Conservation (phyloP, 2,797 vertebrate species). For the Scyliorhinus canicula region DNA sequence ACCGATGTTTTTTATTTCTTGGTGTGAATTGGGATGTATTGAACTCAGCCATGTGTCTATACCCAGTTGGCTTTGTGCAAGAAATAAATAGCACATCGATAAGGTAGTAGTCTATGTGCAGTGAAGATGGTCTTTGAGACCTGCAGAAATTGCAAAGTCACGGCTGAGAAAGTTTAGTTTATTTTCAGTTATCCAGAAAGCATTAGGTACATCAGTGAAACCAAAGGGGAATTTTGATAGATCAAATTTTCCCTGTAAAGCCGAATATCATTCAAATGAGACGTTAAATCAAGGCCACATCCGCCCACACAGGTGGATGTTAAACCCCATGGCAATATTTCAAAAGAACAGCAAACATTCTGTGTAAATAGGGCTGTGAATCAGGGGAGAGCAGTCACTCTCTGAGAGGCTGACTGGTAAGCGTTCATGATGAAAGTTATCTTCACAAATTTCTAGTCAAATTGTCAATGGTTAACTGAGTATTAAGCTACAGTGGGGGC, state of each 20-base stretch:
- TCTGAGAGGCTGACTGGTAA: not conserved
- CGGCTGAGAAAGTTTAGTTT: not conserved
- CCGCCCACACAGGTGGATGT: not conserved
- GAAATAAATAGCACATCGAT: not conserved
- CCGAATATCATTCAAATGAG: not conserved
- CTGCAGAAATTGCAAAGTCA: not conserved
- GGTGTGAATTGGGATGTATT: not conserved
- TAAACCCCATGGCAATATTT: not conserved
- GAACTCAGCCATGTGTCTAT: not conserved
- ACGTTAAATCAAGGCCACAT: not conserved
- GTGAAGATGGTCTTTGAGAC: not conserved
- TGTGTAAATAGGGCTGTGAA: not conserved
- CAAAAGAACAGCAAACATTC: not conserved
- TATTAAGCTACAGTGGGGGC: no score
- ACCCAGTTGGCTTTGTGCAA: not conserved
- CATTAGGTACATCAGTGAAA: not conserved
- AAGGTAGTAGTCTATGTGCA: not conserved
- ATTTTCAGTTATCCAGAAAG: not conserved
- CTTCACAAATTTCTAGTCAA: not conserved
- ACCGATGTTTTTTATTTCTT: not conserved
- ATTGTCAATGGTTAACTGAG: not conserved
- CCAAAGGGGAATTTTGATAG: not conserved
- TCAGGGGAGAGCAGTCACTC: not conserved
- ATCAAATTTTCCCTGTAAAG: not conserved
- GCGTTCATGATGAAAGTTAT: not conserved